A percentile compares a stretch with the other conserved stretches of the same genome.
Evolutionary conservation across 2,113 vertebrate genomes (phyloP).

Genomic region (Otus sunia): DNA sequence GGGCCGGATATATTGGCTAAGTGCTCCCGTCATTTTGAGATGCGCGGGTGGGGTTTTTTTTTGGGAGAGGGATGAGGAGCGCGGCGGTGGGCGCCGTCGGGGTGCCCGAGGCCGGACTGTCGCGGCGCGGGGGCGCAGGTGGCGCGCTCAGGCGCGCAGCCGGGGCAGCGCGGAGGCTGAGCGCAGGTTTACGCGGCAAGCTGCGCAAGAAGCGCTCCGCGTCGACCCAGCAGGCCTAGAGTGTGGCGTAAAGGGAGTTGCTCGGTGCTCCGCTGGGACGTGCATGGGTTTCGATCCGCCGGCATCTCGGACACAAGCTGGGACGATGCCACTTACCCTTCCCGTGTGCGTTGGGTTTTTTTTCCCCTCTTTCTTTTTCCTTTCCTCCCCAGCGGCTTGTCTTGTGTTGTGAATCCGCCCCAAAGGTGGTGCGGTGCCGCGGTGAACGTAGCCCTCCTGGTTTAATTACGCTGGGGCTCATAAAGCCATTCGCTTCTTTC

Average conservation of each 20-base stretch:
- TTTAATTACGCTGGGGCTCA: slow-evolving; percentile 65
- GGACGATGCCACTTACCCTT: not conserved
- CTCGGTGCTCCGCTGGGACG: not conserved
- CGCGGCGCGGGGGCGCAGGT: not conserved
- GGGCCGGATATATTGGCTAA: accelerated
- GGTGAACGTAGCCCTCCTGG: not conserved
- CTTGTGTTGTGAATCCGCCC: not conserved
- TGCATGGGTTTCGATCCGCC: not conserved
- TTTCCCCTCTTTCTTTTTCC: too few relatives aligned
- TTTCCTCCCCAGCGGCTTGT: not conserved
- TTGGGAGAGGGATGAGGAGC: not conserved
- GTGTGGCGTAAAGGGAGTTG: not conserved
- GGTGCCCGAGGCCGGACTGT: not conserved
- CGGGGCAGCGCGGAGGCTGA: not conserved
- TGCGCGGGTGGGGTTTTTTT: accelerated
- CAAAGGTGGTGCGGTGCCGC: slow-evolving; percentile 34
- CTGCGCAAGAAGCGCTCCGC: not conserved
- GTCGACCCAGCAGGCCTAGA: too few relatives aligned
- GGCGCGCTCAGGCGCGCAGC: not conserved
- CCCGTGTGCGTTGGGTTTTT: not conserved
- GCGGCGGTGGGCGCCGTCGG: not conserved
- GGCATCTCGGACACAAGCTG: not conserved
- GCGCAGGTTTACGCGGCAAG: not conserved
- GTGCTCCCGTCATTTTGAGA: not conserved
- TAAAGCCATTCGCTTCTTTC: slow-evolving; percentile 84